phyloP scores from a whole-genome alignment of 23 tunicate species.

The Styela plicata region DNA sequence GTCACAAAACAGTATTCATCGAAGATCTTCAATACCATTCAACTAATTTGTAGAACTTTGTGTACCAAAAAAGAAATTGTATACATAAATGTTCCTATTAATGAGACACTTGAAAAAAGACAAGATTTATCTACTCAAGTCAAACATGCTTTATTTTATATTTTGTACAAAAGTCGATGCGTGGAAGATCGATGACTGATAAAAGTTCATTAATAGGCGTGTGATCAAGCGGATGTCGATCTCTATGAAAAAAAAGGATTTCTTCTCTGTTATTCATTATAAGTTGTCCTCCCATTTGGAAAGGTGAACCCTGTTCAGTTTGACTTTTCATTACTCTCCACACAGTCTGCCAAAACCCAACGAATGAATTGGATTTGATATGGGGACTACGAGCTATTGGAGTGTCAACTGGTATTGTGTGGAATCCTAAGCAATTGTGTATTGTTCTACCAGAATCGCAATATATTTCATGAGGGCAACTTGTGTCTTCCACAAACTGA shows the following conservation, averaged over 20 bases:
- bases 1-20: no score
- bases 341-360: constrained; percentile 54
- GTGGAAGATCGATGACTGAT: constrained; percentile 38
- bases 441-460: constrained; percentile 68
- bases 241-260: constrained; percentile 65
- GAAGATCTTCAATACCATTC: no score
- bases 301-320: constrained; percentile 72
- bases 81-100: no score
- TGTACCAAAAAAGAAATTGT: no score
- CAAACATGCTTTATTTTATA: constrained; percentile 42
- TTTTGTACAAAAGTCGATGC: constrained; percentile 51
- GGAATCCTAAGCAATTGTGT: constrained; percentile 38
- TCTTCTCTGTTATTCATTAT: constrained; percentile 36
- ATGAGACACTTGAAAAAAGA: no score
- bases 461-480: constrained; percentile 53
- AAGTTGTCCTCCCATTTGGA: constrained; percentile 81
- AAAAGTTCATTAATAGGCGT: constrained; percentile 74
- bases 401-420: constrained; percentile 11
- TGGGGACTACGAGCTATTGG: constrained; percentile 50
- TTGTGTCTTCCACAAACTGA: constrained; percentile 68
- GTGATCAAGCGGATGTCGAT: constrained; percentile 65
- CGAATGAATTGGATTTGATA: constrained; percentile 44
- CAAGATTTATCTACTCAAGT: no score
- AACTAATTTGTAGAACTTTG: no score
- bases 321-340: constrained; percentile 60